A percentile compares a stretch with the other conserved stretches of the same genome.
Conservation (phyloP, 2,888 invertebrate species). For the Cheiracanthium punctorium region DNA sequence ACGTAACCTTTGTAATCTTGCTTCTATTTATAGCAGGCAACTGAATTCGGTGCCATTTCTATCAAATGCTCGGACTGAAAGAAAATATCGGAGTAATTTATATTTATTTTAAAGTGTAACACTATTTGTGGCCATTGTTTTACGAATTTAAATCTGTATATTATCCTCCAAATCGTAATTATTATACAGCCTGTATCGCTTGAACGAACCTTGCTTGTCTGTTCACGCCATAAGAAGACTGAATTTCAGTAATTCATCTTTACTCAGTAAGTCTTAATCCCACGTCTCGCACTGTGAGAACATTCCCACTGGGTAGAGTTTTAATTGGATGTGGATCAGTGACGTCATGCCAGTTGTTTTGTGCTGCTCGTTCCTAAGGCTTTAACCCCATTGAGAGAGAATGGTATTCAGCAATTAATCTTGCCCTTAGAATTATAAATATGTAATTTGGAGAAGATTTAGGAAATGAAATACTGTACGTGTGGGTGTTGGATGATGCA, state of each 20-base stretch:
- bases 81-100: too few relatives aligned
- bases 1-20: too few relatives aligned
- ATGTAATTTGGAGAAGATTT: constrained; percentile 31
- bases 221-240: constrained; percentile 30
- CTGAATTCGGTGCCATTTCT: too few relatives aligned
- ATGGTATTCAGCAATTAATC: constrained; percentile 51
- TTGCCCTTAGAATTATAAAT: constrained; percentile 18
- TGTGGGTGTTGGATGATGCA: too few relatives aligned
- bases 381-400: neutral
- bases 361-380: constrained; percentile 16
- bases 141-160: too few relatives aligned
- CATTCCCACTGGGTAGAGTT: constrained; percentile 38
- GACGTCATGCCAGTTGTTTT: constrained; percentile 59
- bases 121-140: too few relatives aligned
- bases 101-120: too few relatives aligned
- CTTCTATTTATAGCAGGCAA: too few relatives aligned
- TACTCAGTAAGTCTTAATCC: constrained; percentile 52
- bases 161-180: too few relatives aligned
- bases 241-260: constrained; percentile 54
- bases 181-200: too few relatives aligned
- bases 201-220: too few relatives aligned
- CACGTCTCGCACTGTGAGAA: constrained; percentile 31
- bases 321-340: constrained; percentile 64
- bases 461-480: neutral
- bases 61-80: too few relatives aligned